Evolutionary conservation across 2,888 invertebrate genomes (phyloP).

Genomic region (Aporophyla lueneburgensis): DNA sequence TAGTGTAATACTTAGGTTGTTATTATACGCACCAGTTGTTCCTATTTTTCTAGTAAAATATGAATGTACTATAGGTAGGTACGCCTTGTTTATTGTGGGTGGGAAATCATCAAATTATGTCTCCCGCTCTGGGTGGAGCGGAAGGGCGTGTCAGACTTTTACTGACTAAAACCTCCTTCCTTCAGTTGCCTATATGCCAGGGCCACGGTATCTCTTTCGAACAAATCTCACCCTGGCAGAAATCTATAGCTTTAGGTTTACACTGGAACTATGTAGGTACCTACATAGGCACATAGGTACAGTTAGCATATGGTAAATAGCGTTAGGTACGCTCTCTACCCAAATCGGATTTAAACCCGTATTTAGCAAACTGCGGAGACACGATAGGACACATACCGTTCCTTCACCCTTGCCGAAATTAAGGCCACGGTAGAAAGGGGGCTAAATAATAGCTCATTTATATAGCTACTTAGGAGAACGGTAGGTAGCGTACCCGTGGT

Average conservation of each 20-base stretch:
- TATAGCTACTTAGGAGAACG: background rate
- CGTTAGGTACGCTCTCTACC: conserved; percentile 22
- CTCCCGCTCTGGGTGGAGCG: no score
- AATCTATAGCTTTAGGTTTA: background rate
- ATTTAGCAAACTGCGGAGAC: conserved; percentile 50
- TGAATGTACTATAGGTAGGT: no score
- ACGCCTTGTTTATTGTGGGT: no score
- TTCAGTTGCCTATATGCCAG: no score
- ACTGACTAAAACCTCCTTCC: no score
- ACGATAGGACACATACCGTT: conserved; percentile 43
- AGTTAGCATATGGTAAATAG: background rate
- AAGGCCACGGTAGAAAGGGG: conserved; percentile 1
- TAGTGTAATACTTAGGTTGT: no score
- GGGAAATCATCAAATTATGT: no score
- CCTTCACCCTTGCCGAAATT: conserved; percentile 31
- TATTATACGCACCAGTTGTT: no score
- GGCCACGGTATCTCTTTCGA: no score
- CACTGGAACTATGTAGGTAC: background rate
- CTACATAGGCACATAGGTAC: background rate
- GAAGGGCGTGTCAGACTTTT: no score
- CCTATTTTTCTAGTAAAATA: no score
- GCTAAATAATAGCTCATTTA: conserved; percentile 29
- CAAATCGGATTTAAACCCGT: conserved; percentile 55
- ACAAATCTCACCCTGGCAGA: no score
- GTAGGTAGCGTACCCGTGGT: background rate